Conservation (phyloP, 1,140 invertebrate genomes). For the Anastrepha obliqua region DNA sequence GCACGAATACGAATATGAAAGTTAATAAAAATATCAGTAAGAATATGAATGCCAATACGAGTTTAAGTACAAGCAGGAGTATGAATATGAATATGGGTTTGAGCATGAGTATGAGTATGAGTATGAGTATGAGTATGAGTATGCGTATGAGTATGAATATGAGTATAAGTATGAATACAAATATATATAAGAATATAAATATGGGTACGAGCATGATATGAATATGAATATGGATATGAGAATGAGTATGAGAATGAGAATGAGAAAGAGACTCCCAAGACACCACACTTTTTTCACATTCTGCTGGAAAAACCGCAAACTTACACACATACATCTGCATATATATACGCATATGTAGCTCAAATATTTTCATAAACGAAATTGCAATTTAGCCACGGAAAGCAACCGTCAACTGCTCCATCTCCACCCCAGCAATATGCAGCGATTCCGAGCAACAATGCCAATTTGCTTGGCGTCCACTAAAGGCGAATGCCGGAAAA, state of each 20-base stretch:
- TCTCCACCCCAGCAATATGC: not conserved
- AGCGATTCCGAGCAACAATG: constrained; percentile 9
- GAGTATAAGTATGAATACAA: too few species aligned
- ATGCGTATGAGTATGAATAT: too few species aligned
- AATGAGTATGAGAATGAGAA: too few species aligned
- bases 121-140: not conserved
- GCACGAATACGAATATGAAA: too few species aligned
- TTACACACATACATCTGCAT: too few species aligned
- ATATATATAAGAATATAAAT: too few species aligned
- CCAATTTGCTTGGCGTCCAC: constrained; percentile 33
- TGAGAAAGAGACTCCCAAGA: not conserved
- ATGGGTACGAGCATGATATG: not conserved
- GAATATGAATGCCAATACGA: too few species aligned
- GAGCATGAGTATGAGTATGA: not conserved
- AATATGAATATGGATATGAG: not conserved
- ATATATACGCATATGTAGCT: not conserved
- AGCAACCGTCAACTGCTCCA: not conserved
- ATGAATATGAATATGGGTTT: too few species aligned
- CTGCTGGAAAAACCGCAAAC: not conserved
- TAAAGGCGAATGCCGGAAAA: constrained; percentile 34
- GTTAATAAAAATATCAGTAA: too few species aligned
- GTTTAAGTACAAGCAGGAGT: too few species aligned
- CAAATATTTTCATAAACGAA: not conserved
- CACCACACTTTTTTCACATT: not conserved
- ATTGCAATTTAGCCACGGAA: not conserved